Evolutionary conservation across 2,797 vertebrate species (phyloP), one percentile per base, ranked within the genome.

Genomic region (Sphenopsis melanotis): DNA sequence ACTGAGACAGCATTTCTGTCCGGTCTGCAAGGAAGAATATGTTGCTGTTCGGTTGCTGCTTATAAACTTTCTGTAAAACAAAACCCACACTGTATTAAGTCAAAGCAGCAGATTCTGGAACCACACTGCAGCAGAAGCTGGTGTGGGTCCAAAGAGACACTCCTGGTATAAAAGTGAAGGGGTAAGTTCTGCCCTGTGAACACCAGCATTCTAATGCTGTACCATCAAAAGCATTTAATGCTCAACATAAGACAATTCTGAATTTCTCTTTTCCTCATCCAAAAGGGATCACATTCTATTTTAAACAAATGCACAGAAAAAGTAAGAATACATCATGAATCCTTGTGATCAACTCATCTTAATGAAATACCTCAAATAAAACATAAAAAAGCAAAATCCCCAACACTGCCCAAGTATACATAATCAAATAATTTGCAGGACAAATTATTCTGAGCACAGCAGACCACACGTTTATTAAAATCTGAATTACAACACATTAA

Each of bases 11-110:
- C 1, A 98, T 98, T 94, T 99, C 98, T 44, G 94, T 89, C 98
- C 98, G 97, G 96, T 99, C 99, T 44, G 97, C 98, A 53, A 99
- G 97, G 95, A 99, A 99, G 97, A 99, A 99, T 66, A 99, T 98
- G 95, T 99, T 98, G 96, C 99, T 99, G 70, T 99, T 99, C 64
- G 98, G 98, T 68, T 99, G 99, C 90, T 99, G 99, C 61, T 96
- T 97, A 92, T 98, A 99, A 27, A 99, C 99, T 90, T 97, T 99
- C 99, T 99, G 97, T 82, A 97, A 98, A 96, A 96, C 47, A 97
- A 97, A 95, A 95, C 12, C 42, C 96, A 93, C 19, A 15, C 34
- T 60, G 46, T 52, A 16, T 68, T 61, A 83, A 55, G 39, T 59
- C 26, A 91, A 37, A 83, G 16, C 41, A 86, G 76, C n/a, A 88